A percentile compares a stretch with the other conserved stretches of the same genome.
Conservation (phyloP, 2,113 vertebrate genomes). For the Calidris pygmaea region DNA sequence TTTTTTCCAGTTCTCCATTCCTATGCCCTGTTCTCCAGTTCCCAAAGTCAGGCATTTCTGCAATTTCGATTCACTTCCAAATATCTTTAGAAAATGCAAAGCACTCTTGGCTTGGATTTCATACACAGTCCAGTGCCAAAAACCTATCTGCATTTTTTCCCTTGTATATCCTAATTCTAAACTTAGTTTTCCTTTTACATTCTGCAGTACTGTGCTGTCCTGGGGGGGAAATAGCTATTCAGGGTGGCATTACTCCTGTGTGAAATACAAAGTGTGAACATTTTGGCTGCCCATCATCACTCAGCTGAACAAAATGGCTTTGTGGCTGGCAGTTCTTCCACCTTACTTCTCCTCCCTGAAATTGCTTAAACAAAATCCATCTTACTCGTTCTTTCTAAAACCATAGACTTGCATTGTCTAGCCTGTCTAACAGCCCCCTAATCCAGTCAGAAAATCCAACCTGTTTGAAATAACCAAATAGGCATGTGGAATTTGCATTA, state of each 20-base stretch:
- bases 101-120: slow-evolving; percentile 60
- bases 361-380: slow-evolving; percentile 2
- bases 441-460: slow-evolving; percentile 32
- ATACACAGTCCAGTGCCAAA: slow-evolving; percentile 56
- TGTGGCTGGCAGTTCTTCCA: neutral
- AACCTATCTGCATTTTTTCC: slow-evolving; percentile 73
- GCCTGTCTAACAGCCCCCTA: slow-evolving; percentile 21
- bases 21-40: slow-evolving; percentile 66
- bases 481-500: slow-evolving; percentile 67
- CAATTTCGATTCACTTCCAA: slow-evolving; percentile 77
- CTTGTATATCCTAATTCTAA: slow-evolving; percentile 75
- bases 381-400: neutral
- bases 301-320: slow-evolving; percentile 29
- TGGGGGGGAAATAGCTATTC: slow-evolving; percentile 42
- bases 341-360: neutral
- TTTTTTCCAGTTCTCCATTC: slow-evolving; percentile 54
- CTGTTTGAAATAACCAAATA: slow-evolving; percentile 59
- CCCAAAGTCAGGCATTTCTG: slow-evolving; percentile 81
- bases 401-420: slow-evolving; percentile 3
- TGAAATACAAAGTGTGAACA: slow-evolving; percentile 39
- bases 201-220: slow-evolving; percentile 28
- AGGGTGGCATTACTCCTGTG: slow-evolving; percentile 36
- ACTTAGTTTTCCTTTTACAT: slow-evolving; percentile 71
- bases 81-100: slow-evolving; percentile 75
- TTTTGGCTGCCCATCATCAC: slow-evolving; percentile 24